Evolutionary conservation across 2,113 vertebrate species (phyloP), one percentile per base, ranked within the genome.

Genomic region (Ictalurus furcatus): DNA sequence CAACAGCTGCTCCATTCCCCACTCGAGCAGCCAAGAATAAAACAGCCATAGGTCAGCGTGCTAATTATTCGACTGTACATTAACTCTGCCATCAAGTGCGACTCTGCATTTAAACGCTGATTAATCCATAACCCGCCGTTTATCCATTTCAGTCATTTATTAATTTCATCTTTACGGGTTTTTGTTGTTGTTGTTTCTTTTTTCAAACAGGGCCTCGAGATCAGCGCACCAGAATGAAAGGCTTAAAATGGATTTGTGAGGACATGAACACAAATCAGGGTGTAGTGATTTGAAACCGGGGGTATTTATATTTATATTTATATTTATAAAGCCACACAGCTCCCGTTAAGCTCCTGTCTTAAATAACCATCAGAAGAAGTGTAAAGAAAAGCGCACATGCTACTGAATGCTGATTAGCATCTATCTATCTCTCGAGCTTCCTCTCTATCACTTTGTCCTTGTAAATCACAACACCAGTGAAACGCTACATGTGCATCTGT

Each of bases 1-100:
- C 37, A 69, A 74, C 87, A 88, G 88, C 82, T 88, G 88, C 88
- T 84, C 48, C 82, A 65, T 88, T 88, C 71, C 52, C 69, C 81
- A 84, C 81, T 88, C 61, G 40, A 85, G 88, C 83, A 84, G 81
- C 63, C 87, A 85, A 85, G 87, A 84, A 76, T 71, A 54, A 65
- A 88, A 88, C 87, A 52, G 21, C 81, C 56, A 61, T 23, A 67
- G 85, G 78, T 82, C 78, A 83, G 40, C 58, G 34, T 83, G 67
- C 52, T 63, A 59, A 89, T 81, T 89, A 82, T 82, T 63, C n/a
- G 13, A 89, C n/a, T 82, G 21, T 71, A 82, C 28, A 83, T 83
- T 73, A 89, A 84, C n/a, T 87, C 63, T 4, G 37, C 12, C 44
- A 89, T 13, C 19, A 25, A 40, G 34, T n/a, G 25, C 40, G 19